Conservation (phyloP, 2,888 invertebrate genomes). For the Tetragonula carbonaria region DNA sequence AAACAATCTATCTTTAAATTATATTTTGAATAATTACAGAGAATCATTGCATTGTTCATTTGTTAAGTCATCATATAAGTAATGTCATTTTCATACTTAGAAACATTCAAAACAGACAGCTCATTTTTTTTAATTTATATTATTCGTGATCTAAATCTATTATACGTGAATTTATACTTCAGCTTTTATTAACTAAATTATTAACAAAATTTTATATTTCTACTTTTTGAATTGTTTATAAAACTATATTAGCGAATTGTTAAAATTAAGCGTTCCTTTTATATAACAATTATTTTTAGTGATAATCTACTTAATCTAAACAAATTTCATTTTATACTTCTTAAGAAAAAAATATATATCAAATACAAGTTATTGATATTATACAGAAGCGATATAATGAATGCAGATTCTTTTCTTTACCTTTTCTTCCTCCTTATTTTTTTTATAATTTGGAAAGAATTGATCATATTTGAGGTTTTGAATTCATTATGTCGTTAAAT, state of each 20-base stretch:
- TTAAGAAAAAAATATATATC: background rate
- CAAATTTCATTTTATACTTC: background rate
- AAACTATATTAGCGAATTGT: background rate
- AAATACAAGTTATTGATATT: background rate
- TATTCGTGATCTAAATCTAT: conserved; percentile 5
- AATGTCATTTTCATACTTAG: conserved; percentile 29
- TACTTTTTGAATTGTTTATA: background rate
- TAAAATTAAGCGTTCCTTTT: background rate
- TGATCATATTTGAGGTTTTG: background rate
- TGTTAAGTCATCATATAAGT: conserved; percentile 43
- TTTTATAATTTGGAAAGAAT: background rate
- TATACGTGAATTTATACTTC: background rate
- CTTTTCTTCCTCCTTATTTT: background rate
- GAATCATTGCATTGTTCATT: conserved; percentile 25
- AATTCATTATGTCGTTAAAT: background rate
- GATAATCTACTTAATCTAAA: background rate
- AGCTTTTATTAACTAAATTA: background rate
- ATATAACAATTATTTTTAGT: background rate
- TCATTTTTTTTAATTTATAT: conserved; percentile 17
- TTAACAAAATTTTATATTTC: background rate
- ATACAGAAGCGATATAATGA: background rate
- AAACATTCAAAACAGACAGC: conserved; percentile 4
- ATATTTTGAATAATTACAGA: conserved; percentile 46
- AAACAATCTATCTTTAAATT: conserved; percentile 36
- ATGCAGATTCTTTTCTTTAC: background rate